Conservation (phyloP, 2,888 invertebrate species). For the Andrena minutula region DNA sequence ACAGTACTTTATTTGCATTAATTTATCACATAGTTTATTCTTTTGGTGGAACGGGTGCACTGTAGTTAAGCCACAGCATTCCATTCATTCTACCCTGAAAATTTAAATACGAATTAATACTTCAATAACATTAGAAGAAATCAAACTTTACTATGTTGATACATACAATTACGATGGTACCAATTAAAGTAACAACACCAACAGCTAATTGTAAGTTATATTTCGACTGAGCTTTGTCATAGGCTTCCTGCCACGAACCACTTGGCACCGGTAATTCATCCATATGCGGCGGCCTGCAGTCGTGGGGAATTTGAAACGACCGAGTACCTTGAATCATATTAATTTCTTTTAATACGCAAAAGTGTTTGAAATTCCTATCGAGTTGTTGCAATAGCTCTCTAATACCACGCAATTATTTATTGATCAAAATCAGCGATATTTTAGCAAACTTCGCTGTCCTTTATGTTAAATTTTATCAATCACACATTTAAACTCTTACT, state of each 20-base stretch:
- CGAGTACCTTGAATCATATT: conserved; percentile 67
- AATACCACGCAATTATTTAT: background rate
- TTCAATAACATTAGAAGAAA: background rate
- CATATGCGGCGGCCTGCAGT: conserved; percentile 86
- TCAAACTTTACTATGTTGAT: conserved; percentile 6
- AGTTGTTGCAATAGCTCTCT: background rate
- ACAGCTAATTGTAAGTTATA: conserved; percentile 89
- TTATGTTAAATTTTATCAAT: background rate
- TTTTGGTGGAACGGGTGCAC: conserved; percentile 22
- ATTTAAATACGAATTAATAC: conserved; percentile 13
- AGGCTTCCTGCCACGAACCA: conserved; percentile 91
- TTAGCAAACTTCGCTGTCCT: background rate
- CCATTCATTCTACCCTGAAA: conserved; percentile 43
- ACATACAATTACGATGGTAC: conserved; percentile 86
- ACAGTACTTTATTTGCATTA: conserved; percentile 34
- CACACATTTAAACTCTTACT: background rate
- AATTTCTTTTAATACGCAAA: background rate
- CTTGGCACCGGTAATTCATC: conserved; percentile 92
- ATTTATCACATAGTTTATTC: conserved; percentile 13
- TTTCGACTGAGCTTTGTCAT: conserved; percentile 89
- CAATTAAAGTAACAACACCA: conserved; percentile 85
- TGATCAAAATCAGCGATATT: background rate
- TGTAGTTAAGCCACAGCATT: conserved; percentile 38
- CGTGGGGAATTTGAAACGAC: conserved; percentile 48
- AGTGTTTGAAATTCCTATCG: background rate